These are phyloP conservation scores for Desmodus rotundus DNA, from an alignment of 2,113 vertebrate genomes.

Conservation along the genomic window DNA sequence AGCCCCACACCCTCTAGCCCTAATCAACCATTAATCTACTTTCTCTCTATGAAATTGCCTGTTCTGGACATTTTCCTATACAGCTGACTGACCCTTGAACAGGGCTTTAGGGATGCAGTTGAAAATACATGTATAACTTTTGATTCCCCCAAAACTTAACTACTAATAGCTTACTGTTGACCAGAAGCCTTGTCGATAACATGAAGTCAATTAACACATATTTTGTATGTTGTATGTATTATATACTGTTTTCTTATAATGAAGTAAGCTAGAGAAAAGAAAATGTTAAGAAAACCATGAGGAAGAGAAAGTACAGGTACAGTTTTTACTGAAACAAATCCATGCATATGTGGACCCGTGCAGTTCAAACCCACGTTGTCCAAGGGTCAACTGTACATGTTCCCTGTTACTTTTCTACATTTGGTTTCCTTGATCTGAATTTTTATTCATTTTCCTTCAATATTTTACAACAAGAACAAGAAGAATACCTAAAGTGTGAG, in stretches of 20 bases:
- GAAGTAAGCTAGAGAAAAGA: neutral
- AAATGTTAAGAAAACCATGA: neutral
- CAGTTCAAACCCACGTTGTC: neutral
- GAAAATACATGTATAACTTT: neutral
- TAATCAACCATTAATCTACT: neutral
- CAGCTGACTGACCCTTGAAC: neutral
- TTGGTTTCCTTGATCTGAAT: neutral
- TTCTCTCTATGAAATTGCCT: neutral
- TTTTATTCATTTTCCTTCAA: neutral
- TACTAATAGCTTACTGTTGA: neutral
- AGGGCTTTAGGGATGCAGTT: neutral
- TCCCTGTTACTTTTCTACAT: neutral
- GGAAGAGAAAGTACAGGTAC: neutral
- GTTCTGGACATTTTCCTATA: neutral
- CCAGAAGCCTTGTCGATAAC: neutral
- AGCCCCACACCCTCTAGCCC: neutral
- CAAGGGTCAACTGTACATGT: neutral
- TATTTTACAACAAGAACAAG: slow-evolving; percentile 25
- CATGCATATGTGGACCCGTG: neutral
- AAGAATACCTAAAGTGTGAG: neutral
- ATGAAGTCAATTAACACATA: neutral
- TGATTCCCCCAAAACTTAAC: neutral
- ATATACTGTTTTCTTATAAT: neutral
- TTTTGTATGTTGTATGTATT: neutral
- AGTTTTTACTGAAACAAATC: neutral